Evolutionary conservation across 2,113 vertebrate species (phyloP), one percentile per base, ranked within the genome.

Genomic region (Paramormyrops kingsleyae): DNA sequence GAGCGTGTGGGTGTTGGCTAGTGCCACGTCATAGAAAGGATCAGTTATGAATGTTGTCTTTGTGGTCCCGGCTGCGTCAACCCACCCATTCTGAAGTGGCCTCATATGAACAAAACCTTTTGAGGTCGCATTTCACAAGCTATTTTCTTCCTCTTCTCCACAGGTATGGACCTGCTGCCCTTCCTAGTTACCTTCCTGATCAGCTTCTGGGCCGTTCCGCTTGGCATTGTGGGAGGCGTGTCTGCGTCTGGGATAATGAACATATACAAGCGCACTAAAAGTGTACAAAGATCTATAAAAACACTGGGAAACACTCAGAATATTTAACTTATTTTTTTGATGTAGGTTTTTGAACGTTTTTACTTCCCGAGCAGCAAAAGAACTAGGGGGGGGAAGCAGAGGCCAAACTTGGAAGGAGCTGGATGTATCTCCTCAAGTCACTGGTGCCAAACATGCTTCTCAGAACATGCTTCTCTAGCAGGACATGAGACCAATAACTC

Each of bases 131-230:
- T 46, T 84, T 46, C 39, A 84, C 8, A 12, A 47, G 83, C 42
- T n/a, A 21, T 84, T 47, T 84, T 84, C 17, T 88, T 89, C 12
- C 0, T 93, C 2, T 90, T 10, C 31, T 87, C 56, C 74, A 44
- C 92, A 99, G 99, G 95, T 92, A 91, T 97, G 92, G 99, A 99
- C 92, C 92, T 99, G 83, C 91, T 99, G 89, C 97, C 98, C 0
- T 97, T 99, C 53, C 86, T 92, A 0, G 94, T 96, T 89, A 99
- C 99, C 0, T 98, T 99, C 92, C 92, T 98, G 92, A 87, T 99
- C 47, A 97, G 98, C 91, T 97, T 99, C 94, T 99, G 99, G 99
- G 96, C 98, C 93, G 93, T 99, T 49, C 99, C 99, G 94, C 99
- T 99, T 0, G 99, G 99, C 87, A 98, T 99, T 42, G 59, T 98